Evolutionary conservation across 92 coral and sea anemone genomes (phyloP), one percentile per base, ranked within the genome.

Genomic region (Siderastrea radians): DNA sequence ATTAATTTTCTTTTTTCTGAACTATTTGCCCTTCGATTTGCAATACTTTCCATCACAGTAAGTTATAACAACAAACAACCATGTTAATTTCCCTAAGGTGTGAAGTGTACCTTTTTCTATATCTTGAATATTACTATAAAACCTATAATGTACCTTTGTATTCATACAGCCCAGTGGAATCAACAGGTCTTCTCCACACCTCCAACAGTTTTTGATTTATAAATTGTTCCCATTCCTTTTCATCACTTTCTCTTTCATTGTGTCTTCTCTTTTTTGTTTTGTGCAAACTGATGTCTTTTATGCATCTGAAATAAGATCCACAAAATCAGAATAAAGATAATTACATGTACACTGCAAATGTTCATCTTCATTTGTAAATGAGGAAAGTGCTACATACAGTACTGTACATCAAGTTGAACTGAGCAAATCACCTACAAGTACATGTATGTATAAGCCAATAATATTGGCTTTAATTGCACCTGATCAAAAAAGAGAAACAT

Each of bases 101-200:
- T 43, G 47, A 48, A 43, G 58, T 74, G 26, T 74, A 47, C 12
- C 58, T 74, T 16, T 74, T 47, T 74, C 43, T 51, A 7, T 43
- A 50, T 46, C 50, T 74, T 50, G 43, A 74, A 67, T 49, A 67
- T 26, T 3, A 67, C 13, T 3, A 26, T n/a, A 38, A 66, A 4
- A 11, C 17, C 7, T 67, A 43, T 5, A 49, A 12, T 49, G 47
- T 93, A 96, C 99, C 99, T 95, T 93, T 98, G 88, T 98, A 98
- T 81, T 98, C 98, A 85, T 92, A 94, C 50, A 98, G 78, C 17
- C 98, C 98, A 81, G 86, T 78, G 6, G 88, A 67, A 78, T 94
- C 87, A 78, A 94, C 86, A 48, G 91, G 99, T 75, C 98, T 78
- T 79, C 99, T 95, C 93, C 95, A 92, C 51, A 98, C 99, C 61